A percentile compares a stretch with the other conserved stretches of the same genome.
Conservation (phyloP, 2,888 invertebrate genomes). For the Microplitis deprimator region DNA sequence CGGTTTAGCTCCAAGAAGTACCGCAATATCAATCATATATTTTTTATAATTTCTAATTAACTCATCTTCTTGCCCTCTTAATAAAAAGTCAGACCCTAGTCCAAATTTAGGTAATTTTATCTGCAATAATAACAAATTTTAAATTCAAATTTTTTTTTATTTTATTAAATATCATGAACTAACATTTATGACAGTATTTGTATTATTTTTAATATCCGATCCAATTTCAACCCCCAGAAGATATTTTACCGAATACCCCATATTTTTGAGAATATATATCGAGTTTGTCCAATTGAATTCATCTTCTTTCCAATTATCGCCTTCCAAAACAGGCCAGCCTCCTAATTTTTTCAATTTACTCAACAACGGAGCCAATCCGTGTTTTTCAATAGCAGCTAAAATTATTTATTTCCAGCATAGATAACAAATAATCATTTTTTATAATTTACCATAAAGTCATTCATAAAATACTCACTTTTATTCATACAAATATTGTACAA, state of each 20-base stretch:
- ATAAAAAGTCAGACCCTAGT: slow-evolving; percentile 87
- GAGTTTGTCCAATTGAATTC: slow-evolving; percentile 86
- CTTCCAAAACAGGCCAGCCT: slow-evolving; percentile 94
- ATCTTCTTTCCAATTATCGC: slow-evolving; percentile 65
- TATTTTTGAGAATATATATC: slow-evolving; percentile 84
- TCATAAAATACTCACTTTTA: slow-evolving; percentile 78
- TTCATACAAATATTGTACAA: slow-evolving; percentile 92
- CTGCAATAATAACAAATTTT: slow-evolving; percentile 71
- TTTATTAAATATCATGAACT: slow-evolving; percentile 64
- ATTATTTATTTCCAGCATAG: too few species aligned
- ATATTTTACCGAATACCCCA: slow-evolving; percentile 91
- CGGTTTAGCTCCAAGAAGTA: slow-evolving; percentile 85
- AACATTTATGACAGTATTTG: slow-evolving; percentile 88
- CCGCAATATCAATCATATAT: slow-evolving; percentile 88
- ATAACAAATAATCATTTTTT: too few species aligned
- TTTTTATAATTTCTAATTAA: slow-evolving; percentile 85
- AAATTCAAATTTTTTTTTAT: too few species aligned
- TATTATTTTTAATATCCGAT: slow-evolving; percentile 91
- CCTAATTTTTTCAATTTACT: slow-evolving; percentile 84
- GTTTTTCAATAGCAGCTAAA: slow-evolving; percentile 84
- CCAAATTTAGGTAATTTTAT: slow-evolving; percentile 91
- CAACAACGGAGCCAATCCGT: slow-evolving; percentile 82
- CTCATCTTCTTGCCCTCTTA: slow-evolving; percentile 85
- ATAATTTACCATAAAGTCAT: neutral
- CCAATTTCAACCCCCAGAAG: slow-evolving; percentile 92